Base-by-base conservation (phyloP, 2,797 vertebrate species). In the Ispidina lecontei region DNA sequence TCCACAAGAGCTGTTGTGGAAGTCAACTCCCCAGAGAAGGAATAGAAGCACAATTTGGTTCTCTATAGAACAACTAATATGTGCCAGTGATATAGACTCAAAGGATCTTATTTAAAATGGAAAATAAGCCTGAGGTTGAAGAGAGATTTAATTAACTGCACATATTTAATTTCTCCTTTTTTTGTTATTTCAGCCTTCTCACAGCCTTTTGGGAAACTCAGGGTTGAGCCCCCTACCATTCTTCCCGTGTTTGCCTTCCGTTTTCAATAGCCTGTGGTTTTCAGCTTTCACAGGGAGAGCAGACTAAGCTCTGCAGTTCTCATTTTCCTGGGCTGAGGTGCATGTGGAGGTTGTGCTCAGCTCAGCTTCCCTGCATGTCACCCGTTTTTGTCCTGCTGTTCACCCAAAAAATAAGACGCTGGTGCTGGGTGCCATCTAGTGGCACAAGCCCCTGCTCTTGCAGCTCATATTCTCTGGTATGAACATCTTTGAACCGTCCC, bases 391-490 rank as follows among this genome's bases (percentile, higher is more conserved):
- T 23, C 9, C 41, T 4, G 14, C 39, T 10, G 21, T 1, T 80
- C 49, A 1, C 58, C 75, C 58, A 6, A 77, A 68, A 71, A 35
- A 1, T 3, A 28, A 63, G 69, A 2, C 6, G 43, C 75, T 95
- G 90, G 63, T 8, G 6, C 51, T 19, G 83, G 74, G 19, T 92
- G 87, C 96, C 97, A 93, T 91, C 97, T 97, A 84, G 96, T 83
- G 96, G 96, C 44, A 33, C 7, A 8, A 39, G 8, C 43, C 31
- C 7, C 44, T 25, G n/a, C 0, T 2, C 21, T 67, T 13, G 29
- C 47, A 26, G 22, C 47, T 28, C 6, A 0, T 2, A 10, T 1
- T 62, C 39, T 18, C 43, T 5, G 12, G 3, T 3, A 8, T 0
- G 4, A 59, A 14, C 55, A 20, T 7, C 35, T 9, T 47, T 0